These are phyloP conservation scores for Pongo pygmaeus DNA, from an alignment of 2,113 vertebrate species.

Conservation along the genomic window DNA sequence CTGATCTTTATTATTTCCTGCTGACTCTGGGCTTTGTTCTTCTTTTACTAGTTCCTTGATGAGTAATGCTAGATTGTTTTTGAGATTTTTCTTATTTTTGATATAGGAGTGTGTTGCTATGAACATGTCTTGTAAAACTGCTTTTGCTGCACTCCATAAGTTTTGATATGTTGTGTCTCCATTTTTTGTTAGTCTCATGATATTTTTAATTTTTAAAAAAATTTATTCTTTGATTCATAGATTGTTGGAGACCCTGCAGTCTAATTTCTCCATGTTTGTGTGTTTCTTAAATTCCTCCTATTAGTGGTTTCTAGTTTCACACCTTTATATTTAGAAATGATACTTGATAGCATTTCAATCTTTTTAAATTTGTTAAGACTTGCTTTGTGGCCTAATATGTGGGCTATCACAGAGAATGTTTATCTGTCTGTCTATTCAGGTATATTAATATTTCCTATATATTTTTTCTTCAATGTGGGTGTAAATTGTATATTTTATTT, in stretches of 20 bases:
- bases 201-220: neutral
- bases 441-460: too few relatives aligned
- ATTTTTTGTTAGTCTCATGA: neutral
- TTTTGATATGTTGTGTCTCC: neutral
- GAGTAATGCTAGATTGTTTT: neutral
- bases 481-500: too few relatives aligned
- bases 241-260: neutral
- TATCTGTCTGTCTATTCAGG: neutral
- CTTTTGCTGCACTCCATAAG: neutral
- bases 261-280: neutral
- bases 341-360: neutral
- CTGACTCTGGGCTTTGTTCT: neutral
- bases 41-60: neutral
- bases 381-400: neutral
- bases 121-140: neutral
- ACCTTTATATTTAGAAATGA: neutral
- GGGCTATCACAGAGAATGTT: neutral
- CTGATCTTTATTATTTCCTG: neutral
- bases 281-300: neutral
- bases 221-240: neutral
- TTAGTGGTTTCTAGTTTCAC: neutral
- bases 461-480: too few relatives aligned
- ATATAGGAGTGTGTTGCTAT: neutral
- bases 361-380: neutral
- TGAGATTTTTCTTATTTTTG: neutral